Percentiles rank a stretch among this genome's conserved stretches.
Conservation (phyloP, 2,888 invertebrate genomes). For the Folsomia candida region DNA sequence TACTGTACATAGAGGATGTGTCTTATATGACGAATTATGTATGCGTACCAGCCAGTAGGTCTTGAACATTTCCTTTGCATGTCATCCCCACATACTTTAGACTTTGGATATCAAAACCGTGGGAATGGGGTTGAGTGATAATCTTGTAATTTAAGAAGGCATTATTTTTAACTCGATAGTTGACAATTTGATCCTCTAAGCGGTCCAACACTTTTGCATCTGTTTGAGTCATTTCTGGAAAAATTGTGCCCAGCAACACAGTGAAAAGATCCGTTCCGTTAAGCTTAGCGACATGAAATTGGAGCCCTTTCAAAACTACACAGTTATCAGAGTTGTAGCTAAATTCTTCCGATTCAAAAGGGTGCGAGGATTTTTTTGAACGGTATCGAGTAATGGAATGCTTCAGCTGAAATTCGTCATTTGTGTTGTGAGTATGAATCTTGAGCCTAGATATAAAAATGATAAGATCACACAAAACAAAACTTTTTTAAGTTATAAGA, state of each 20-base stretch:
- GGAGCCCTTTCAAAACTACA: constrained; percentile 14
- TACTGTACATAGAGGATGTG: too few relatives aligned
- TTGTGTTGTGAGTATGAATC: constrained; percentile 26
- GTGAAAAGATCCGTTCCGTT: constrained; percentile 32
- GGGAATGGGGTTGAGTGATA: constrained; percentile 38
- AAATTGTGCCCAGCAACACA: constrained; percentile 23
- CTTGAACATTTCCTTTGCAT: constrained; percentile 37
- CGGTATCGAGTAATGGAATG: constrained; percentile 10
- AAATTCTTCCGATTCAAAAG: constrained; percentile 24
- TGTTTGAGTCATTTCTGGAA: constrained; percentile 21
- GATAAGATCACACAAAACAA: too few relatives aligned
- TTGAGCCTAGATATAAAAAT: constrained; percentile 23
- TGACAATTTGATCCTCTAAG: constrained; percentile 20
- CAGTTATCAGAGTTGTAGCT: constrained; percentile 15
- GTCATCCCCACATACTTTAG: constrained; percentile 26
- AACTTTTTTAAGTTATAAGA: too few relatives aligned
- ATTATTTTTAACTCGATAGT: constrained; percentile 29
- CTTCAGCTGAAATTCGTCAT: constrained; percentile 22
- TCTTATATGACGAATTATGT: too few relatives aligned
- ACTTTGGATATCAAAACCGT: constrained; percentile 26
- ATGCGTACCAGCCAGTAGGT: too few relatives aligned
- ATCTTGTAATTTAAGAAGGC: constrained; percentile 34
- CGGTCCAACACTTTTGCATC: not conserved
- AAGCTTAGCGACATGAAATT: constrained; percentile 14
- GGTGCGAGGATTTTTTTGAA: constrained; percentile 12